Evolutionary conservation across 2,797 vertebrate species (phyloP).

Genomic region (Gila robusta): DNA sequence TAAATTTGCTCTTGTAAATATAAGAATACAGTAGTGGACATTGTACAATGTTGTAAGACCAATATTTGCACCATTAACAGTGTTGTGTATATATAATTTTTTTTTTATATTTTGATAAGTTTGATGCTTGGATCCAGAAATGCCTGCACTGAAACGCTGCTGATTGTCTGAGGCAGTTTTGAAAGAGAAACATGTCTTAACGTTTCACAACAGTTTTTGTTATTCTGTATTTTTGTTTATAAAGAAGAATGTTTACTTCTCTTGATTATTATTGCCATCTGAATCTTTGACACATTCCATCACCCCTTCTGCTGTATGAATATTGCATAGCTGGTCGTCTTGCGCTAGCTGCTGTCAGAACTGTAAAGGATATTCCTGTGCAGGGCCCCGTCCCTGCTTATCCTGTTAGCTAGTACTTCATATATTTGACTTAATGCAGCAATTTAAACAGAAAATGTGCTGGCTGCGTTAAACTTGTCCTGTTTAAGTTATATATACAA

Average conservation of each 20-base stretch:
- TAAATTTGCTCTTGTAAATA: slow-evolving; percentile 40
- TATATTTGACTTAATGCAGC: slow-evolving; percentile 35
- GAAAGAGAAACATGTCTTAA: slow-evolving; percentile 32
- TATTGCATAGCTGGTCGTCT: slow-evolving; percentile 44
- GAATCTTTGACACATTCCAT: slow-evolving; percentile 44
- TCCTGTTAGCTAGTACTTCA: slow-evolving; percentile 4
- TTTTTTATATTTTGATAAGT: slow-evolving; percentile 31
- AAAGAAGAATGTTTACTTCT: slow-evolving; percentile 38
- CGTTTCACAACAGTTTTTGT: slow-evolving; percentile 32
- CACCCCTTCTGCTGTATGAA: slow-evolving; percentile 25
- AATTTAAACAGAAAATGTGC: slow-evolving; percentile 33
- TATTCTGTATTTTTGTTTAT: slow-evolving; percentile 35
- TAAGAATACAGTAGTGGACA: slow-evolving; percentile 33
- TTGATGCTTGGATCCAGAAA: slow-evolving; percentile 43
- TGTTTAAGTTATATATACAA: slow-evolving; percentile 13
- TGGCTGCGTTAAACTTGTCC: background rate
- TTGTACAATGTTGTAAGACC: slow-evolving; percentile 53
- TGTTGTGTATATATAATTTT: slow-evolving; percentile 15
- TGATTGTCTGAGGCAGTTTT: slow-evolving; percentile 42
- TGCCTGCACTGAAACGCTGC: slow-evolving; percentile 66
- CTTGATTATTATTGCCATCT: slow-evolving; percentile 21
- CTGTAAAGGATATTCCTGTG: slow-evolving; percentile 45
- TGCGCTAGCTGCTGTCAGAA: slow-evolving; percentile 42
- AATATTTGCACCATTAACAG: slow-evolving; percentile 12
- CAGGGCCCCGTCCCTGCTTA: slow-evolving; percentile 5